Evolutionary conservation across 2,113 vertebrate genomes (phyloP).

Genomic region (Anguilla japonica): DNA sequence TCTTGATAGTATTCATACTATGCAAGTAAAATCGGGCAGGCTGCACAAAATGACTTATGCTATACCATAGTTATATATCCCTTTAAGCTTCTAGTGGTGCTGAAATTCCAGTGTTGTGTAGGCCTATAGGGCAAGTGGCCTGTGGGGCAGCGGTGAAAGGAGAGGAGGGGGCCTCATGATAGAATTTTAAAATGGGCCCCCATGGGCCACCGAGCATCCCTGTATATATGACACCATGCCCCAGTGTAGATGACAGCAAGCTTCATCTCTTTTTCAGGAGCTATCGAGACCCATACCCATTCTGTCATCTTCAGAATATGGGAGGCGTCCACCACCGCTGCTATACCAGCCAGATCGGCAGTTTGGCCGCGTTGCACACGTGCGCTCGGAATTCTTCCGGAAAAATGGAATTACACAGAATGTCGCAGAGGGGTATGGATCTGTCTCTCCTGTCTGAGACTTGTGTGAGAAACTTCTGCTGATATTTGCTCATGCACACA

Average conservation of each 20-base stretch:
- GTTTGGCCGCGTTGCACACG: conserved; percentile 45
- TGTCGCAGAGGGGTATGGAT: conserved; percentile 63
- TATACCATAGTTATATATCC: too few relatives aligned
- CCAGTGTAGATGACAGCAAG: not conserved
- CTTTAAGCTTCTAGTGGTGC: too few relatives aligned
- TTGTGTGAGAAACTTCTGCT: not conserved
- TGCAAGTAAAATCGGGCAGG: too few relatives aligned
- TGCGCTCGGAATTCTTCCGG: conserved; percentile 60
- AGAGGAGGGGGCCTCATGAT: too few relatives aligned
- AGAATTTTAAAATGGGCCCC: too few relatives aligned
- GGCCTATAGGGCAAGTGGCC: too few relatives aligned
- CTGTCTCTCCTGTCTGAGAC: conserved; percentile 55
- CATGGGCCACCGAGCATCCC: too few relatives aligned
- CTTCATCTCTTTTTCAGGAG: conserved; percentile 54
- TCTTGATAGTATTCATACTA: too few relatives aligned
- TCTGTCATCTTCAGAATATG: conserved; percentile 63
- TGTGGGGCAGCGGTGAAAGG: too few relatives aligned
- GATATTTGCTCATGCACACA: not conserved
- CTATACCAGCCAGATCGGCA: conserved; percentile 31
- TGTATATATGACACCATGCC: not conserved
- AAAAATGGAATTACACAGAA: conserved; percentile 67
- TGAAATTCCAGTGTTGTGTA: too few relatives aligned
- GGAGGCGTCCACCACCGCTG: conserved; percentile 35
- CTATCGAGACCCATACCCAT: conserved; percentile 55
- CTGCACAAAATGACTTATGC: too few relatives aligned